Conservation (phyloP, 2,797 vertebrate genomes). For the Galaxias olidus region DNA sequence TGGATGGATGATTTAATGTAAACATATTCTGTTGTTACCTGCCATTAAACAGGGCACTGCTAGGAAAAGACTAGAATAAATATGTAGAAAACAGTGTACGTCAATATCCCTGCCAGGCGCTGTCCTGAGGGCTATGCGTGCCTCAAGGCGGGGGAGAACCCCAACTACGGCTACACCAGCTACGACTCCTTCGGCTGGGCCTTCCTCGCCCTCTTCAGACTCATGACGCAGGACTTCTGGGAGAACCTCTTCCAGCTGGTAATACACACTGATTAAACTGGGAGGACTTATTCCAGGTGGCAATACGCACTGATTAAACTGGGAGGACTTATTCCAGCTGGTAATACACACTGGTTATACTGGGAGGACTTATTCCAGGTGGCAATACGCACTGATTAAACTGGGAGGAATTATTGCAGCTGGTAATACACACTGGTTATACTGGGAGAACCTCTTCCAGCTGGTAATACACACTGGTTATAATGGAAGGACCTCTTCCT, state of each 20-base stretch:
- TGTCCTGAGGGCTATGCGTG: conserved; percentile 89
- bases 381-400: no score
- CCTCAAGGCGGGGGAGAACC: conserved; percentile 86
- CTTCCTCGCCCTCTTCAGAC: conserved; percentile 91
- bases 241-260: conserved; percentile 95
- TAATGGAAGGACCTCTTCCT: no score
- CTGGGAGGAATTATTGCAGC: conserved; percentile 95
- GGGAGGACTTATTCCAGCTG: conserved; percentile 95
- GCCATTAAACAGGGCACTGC: no score
- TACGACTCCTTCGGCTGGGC: conserved; percentile 93
- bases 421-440: no score
- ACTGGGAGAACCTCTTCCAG: conserved; percentile 96
- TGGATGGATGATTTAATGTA: no score
- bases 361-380: conserved; percentile 96
- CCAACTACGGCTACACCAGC: conserved; percentile 95
- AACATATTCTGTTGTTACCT: no score
- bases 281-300: no score
- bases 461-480: no score
- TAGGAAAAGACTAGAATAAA: neutral
- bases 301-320: no score
- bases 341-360: no score
- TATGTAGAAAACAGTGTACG: neutral
- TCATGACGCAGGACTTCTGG: conserved; percentile 97
- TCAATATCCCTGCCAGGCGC: conserved; percentile 66
- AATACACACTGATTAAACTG: no score